Evolutionary conservation across 2,888 invertebrate species (phyloP), one percentile per base, ranked within the genome.

Genomic region (Brenthis daphne): DNA sequence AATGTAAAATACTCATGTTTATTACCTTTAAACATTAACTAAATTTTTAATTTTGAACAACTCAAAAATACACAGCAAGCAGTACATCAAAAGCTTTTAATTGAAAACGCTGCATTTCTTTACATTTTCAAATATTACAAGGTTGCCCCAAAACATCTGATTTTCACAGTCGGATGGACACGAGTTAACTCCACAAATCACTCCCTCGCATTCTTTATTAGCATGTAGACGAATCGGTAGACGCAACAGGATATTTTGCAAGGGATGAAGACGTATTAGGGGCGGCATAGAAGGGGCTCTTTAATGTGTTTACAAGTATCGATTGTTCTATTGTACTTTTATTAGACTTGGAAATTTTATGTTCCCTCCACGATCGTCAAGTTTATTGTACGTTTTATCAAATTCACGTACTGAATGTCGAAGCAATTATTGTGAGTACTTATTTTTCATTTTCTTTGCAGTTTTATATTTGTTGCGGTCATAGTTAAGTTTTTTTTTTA

Each of bases 291-390:
- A 65, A 60, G 88, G 87, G 88, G 87, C 88, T 84, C 86, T 81
- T 86, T 91, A 92, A 92, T 91, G 91, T 92, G 92, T 92, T 92
- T 92, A 92, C 92, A 91, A 88, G 88, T 92, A 92, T 92, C 90
- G 92, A 92, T 91, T 92, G 90, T 91, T 86, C 85, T 82, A 87
- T 88, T 89, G 88, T 88, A 85, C 83, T 88, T 89, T 88, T 91
- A 90, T 92, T 91, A 91, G 89, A 90, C 88, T 92, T 90, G 90
- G 83, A 90, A 91, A 91, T 91, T 86, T 83, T 79, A 79, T 81
- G 77, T 82, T 80, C 82, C 84, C 85, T 84, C 11, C 37, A 66
- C 69, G 67, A 77, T 77, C 77, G 77, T 76, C 80, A 80, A 82
- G 79, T 85, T 85, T 84, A 83, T 83, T 84, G 80, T 83, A 76